A percentile compares a stretch with the other conserved stretches of the same genome.
Conservation (phyloP, 2,888 invertebrate species). For the Apoderus coryli region DNA sequence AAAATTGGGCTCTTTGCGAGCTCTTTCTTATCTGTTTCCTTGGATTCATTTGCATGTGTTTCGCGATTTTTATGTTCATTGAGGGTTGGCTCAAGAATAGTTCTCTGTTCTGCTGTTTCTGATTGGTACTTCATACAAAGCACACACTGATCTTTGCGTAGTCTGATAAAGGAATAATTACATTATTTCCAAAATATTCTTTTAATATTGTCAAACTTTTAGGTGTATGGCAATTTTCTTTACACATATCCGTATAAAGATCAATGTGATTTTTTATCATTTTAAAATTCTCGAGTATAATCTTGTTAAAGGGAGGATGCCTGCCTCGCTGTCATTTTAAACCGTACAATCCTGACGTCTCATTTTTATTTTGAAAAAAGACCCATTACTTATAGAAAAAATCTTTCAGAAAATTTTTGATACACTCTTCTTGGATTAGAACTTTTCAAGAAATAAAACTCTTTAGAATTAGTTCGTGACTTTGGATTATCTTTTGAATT, state of each 20-base stretch:
- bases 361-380: slow-evolving; percentile 4
- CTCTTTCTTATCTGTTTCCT: slow-evolving; percentile 6
- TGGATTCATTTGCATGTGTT: slow-evolving; percentile 6
- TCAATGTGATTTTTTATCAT: slow-evolving; percentile 6
- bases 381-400: slow-evolving; percentile 6
- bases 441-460: slow-evolving; percentile 6
- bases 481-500: slow-evolving; percentile 3
- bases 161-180: slow-evolving; percentile 7
- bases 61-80: slow-evolving; percentile 7
- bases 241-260: slow-evolving; percentile 5
- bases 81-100: neutral
- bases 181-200: slow-evolving; percentile 5
- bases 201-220: slow-evolving; percentile 8
- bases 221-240: slow-evolving; percentile 2
- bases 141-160: slow-evolving; percentile 7
- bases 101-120: slow-evolving; percentile 7
- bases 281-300: neutral
- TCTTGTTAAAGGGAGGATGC: slow-evolving; percentile 6
- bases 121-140: slow-evolving; percentile 6
- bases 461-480: slow-evolving; percentile 5
- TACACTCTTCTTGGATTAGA: too few species aligned
- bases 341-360: slow-evolving; percentile 4
- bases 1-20: slow-evolving; percentile 4
- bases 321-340: slow-evolving; percentile 2
- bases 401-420: too few species aligned